Percentiles rank a stretch among this genome's conserved stretches.
phyloP scores from a whole-genome alignment of 2,113 vertebrate species.

The Otolemur garnettii region DNA sequence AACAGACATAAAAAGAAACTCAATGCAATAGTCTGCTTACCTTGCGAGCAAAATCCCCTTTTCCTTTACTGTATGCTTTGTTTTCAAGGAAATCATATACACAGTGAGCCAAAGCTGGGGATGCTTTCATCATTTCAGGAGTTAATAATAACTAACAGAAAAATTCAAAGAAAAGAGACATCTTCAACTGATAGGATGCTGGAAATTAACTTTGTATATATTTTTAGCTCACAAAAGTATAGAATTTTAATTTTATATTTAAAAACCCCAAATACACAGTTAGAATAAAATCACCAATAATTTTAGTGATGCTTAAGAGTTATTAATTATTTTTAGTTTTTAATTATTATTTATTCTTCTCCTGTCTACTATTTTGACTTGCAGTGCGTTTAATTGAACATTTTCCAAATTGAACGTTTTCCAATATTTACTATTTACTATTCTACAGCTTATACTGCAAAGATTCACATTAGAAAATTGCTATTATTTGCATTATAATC shows the following conservation, averaged over 20 bases:
- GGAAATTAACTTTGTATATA: not conserved
- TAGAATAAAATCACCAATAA: constrained; percentile 54
- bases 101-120: constrained; percentile 92
- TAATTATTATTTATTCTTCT: not conserved
- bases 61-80: constrained; percentile 98
- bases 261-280: not conserved
- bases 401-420: not conserved
- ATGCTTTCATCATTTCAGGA: constrained; percentile 97
- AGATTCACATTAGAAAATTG: not conserved
- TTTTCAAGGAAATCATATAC: constrained; percentile 98
- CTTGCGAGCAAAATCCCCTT: constrained; percentile 99
- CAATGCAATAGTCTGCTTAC: constrained; percentile 85
- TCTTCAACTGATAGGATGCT: not conserved
- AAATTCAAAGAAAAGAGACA: constrained; percentile 44
- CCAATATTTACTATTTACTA: constrained; percentile 20
- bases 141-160: constrained; percentile 93
- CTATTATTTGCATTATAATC: not conserved
- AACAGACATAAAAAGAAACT: not conserved
- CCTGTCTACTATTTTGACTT: not conserved
- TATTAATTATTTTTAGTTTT: too few relatives aligned
- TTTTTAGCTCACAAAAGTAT: constrained; percentile 32
- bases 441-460: constrained; percentile 39
- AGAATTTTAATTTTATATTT: constrained; percentile 24
- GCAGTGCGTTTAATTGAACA: not conserved
- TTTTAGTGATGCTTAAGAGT: not conserved